Conservation (phyloP, 1,140 invertebrate genomes). For the Protaetia brevitarsis region DNA sequence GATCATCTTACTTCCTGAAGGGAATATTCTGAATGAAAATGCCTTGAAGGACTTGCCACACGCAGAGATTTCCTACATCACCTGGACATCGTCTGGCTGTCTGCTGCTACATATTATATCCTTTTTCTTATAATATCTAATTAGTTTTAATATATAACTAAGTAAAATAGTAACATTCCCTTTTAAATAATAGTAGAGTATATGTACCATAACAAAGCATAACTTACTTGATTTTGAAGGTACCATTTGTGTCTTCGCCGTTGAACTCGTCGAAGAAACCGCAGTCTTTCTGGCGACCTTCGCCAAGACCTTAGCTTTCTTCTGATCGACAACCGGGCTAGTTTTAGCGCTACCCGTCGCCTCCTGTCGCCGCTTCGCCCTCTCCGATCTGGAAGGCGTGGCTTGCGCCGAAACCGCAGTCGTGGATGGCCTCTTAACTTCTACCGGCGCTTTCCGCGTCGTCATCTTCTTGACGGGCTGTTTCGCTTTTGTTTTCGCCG, state of each 20-base stretch:
- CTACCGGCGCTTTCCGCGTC: not conserved
- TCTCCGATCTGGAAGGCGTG: constrained; percentile 16
- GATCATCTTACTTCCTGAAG: no score
- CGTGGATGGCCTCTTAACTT: not conserved
- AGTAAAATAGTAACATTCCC: constrained; percentile 4
- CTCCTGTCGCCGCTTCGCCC: constrained; percentile 26
- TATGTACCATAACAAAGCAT: no score
- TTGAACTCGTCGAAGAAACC: constrained; percentile 24
- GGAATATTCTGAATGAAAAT: no score
- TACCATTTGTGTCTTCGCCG: not conserved
- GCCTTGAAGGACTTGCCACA: no score
- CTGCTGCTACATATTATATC: no score
- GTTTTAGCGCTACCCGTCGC: constrained; percentile 24
- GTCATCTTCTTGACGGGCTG: constrained; percentile 9
- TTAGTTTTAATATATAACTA: not conserved
- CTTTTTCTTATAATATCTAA: no score
- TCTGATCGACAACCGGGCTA: constrained; percentile 44
- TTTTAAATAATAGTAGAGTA: not conserved
- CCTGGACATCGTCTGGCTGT: no score
- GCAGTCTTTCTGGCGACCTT: constrained; percentile 43
- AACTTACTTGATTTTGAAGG: constrained; percentile 30
- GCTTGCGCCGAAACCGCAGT: not conserved
- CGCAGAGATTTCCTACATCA: no score
- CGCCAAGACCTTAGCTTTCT: constrained; percentile 46
- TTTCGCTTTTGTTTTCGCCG: constrained; percentile 24